These are phyloP conservation scores for Lycodopsis pacificus DNA, from an alignment of 2,797 vertebrate species.

Conservation along the genomic window DNA sequence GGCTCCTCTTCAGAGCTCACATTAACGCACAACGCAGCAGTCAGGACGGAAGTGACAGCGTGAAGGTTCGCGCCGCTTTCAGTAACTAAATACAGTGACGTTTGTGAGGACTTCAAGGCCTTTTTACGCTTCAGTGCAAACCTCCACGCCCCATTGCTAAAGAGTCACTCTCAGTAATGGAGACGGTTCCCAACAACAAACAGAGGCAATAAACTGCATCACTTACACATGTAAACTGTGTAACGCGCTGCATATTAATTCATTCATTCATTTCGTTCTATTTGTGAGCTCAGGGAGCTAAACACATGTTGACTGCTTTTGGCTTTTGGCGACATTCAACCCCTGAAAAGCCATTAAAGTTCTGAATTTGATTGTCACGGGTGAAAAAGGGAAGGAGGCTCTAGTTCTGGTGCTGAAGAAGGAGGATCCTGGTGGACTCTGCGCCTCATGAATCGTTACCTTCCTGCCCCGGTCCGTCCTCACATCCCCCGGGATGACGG, in stretches of 20 bases:
- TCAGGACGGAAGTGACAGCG: conserved; percentile 10
- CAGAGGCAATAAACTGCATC: not conserved
- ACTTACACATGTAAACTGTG: not conserved
- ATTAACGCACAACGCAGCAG: not conserved
- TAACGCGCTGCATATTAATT: not conserved
- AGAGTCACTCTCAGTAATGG: not conserved
- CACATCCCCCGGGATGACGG: conserved; percentile 64
- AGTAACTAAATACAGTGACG: conserved; percentile 7
- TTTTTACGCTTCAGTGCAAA: conserved; percentile 9
- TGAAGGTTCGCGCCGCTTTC: not conserved
- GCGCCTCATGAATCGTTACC: conserved; percentile 28
- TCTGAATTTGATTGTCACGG: not conserved
- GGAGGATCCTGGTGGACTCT: conserved; percentile 12
- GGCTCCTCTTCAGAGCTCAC: conserved; percentile 13
- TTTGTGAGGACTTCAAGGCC: conserved; percentile 10
- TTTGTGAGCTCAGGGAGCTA: not conserved
- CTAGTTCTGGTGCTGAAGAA: conserved; percentile 14
- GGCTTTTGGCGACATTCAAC: conserved; percentile 4
- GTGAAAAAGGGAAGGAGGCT: not conserved
- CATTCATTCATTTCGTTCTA: not conserved
- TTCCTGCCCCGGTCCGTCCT: conserved; percentile 40
- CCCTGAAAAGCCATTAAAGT: not conserved
- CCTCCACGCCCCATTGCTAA: not conserved
- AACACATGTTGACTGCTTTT: not conserved
- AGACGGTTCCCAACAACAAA: conserved; percentile 20